Base-by-base conservation (phyloP, 2,797 vertebrate genomes). In the Aldrovandia affinis region DNA sequence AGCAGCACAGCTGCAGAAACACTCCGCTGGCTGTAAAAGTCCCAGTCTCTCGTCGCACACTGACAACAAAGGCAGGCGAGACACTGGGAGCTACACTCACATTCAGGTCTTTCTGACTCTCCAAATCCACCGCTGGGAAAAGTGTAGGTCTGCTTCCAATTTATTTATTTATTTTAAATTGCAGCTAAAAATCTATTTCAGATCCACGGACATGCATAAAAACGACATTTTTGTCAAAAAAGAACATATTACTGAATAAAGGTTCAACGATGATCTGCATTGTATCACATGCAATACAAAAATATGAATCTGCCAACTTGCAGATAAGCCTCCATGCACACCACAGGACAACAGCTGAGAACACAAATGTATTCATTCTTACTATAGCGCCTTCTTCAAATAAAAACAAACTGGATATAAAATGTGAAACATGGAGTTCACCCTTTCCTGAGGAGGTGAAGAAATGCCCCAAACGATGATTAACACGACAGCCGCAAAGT, bases 1-100 rank as follows among this genome's bases (percentile, higher is more conserved):
- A 83, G 88, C 85, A 85, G 85, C 88, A 89, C 91, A 90, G 90
- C 90, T 92, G 90, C 83, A 89, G 85, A 84, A 85, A 86, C 85
- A 79, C 87, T 91, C 78, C 83, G 88, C 87, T 83, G 89, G 86
- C 87, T 89, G 89, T 89, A 84, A 55, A 36, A 86, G 87, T 89
- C 86, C 85, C 88, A 86, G 83, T n/a, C 89, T 88, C 88, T 85
- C 86, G 87, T 22, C 39, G 86, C 75, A 85, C 8, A 75, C 83
- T 86, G 79, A 73, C 90, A 86, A 91, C 91, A 93, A 92, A 87
- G 87, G 88, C 0, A 0, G 0, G 25, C 85, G 91, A 93, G 90
- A 92, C 91, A 86, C 85, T 86, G 22, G 65, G 79, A 44, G 39
- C 80, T 33, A 55, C 47, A 70, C 50, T 59, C 80, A 54, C 18